Evolutionary conservation across 2,888 invertebrate genomes (phyloP), one percentile per base, ranked within the genome.

Genomic region (Philereme transversata): DNA sequence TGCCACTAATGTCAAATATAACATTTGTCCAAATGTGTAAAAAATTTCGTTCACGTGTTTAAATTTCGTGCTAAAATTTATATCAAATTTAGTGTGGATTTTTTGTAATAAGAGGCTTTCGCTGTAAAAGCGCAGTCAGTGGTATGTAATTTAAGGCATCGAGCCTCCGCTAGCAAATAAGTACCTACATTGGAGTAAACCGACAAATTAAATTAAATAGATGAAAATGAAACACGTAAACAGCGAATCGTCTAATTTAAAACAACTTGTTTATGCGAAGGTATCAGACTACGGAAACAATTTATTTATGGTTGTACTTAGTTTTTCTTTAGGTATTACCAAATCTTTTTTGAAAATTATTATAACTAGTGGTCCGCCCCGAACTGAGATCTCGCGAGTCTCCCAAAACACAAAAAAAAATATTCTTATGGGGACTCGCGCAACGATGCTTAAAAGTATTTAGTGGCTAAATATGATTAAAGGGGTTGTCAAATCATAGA

Each of bases 141-240:
- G 69, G 36, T 4, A 38, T 38, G 7, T 38, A 3, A 38, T 38
- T 9, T n/a, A 9, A 65, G 63, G 22, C 22, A 22, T 22, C 22
- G 64, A 73, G 69, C 74, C 72, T 73, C 67, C 55, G 46, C 22
- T 22, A 22, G 22, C 59, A 67, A 71, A 55, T 56, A 56, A 72
- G 65, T 55, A 22, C 35, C 41, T 41, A 35, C 34, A 54, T 50
- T 54, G 54, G 57, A 63, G 63, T 64, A 62, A 75, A 64, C 67
- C 67, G 65, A 62, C 66, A 64, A 70, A 72, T 78, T 65, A 66
- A 66, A 63, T 62, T 76, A 70, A 70, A 72, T 69, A 71, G 69
- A 69, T 71, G 67, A 68, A 69, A 68, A 53, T 63, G 64, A 48
- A 64, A 69, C 51, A 47, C 52, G 55, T 57, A 53, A 46, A 60